Evolutionary conservation across 1,140 invertebrate species (phyloP), one percentile per base, ranked within the genome.

Genomic region (Drosophila pachea): DNA sequence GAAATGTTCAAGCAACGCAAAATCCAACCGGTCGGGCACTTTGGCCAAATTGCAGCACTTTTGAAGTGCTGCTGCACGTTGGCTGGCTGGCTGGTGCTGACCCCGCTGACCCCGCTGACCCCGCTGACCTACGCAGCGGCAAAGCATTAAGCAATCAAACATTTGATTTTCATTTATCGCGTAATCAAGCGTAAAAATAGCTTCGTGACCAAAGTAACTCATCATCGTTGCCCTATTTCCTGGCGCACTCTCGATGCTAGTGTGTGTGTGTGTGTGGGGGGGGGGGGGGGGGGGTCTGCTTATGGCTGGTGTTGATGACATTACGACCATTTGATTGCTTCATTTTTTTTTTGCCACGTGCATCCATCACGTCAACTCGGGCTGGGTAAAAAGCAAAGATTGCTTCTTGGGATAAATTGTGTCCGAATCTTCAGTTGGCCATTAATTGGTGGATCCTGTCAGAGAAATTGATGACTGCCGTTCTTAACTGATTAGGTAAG

Each of bases 161-260:
- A 83, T 84, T 84, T 84, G 81, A 84, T 84, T 84, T 84, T 86
- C 81, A 84, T 84, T 84, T 86, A 84, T 86, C 81, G 81, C 86
- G 81, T 86, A 84, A 84, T 86, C 81, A 84, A 86, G 81, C 81
- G 81, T 76, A 84, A 84, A 84, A 84, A 84, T 86, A 86, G 81
- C 81, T 84, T 84, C 81, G 81, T 84, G 81, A 84, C 81, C 81
- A 81, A 84, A 86, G 81, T 81, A 70, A 84, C 81, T 79, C 81
- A 84, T 84, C 81, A 84, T 86, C 76, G 60, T 71, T 73, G 65
- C 64, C 58, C 55, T 59, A 53, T 8, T 64, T 66, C 53, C 53
- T 68, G 52, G 52, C 61, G 42, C 45, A 38, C 29, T 52, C 4
- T 31, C 31, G 31, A 12, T 35, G 38, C 40, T 38, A 38, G 9